Evolutionary conservation across 2,888 invertebrate species (phyloP), one percentile per base, ranked within the genome.

Genomic region (Agriotes lineatus): DNA sequence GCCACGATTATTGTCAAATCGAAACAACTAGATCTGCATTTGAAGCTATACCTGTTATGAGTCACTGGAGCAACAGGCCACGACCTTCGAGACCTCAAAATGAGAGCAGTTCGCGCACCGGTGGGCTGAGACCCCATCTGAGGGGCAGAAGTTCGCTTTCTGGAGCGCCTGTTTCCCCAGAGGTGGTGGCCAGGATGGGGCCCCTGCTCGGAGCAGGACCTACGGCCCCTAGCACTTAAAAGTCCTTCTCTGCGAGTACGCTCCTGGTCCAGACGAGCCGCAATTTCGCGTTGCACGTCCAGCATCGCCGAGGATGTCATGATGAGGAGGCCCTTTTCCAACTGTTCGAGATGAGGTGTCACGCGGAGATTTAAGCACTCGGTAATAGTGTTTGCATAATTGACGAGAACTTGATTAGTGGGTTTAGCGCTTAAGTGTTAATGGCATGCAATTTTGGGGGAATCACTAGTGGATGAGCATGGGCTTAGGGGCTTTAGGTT

Each of bases 41-140:
- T n/a, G n/a, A n/a, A n/a, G n/a, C n/a, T n/a, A n/a, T 64, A 56
- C 57, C 65, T 71, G 63, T 62, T 76, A 76, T 76, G 89, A 0
- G 90, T 88, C 75, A 89, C 87, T 16, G 92, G 92, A 2, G 92
- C 92, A 30, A 91, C 92, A 0, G 93, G 93, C 92, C 93, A 93
- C 77, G 91, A 91, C 45, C 92, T 85, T 19, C 93, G 85, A 44
- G 91, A 91, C 59, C 92, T 86, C 72, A 92, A 85, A 66, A 92
- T 90, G 48, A 93, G 87, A 22, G 87, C 90, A 39, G 88, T 87
- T 0, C 88, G 86, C 72, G 87, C 85, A 19, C 86, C 83, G 78
- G 85, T 86, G 69, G 82, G 80, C 35, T 86, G 87, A 61, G 81
- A 79, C n/a, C 88, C 88, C 87, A 92, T 91, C 80, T 91, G 90